Conservation (phyloP, 2,888 invertebrate genomes). For the Ctena decussata region DNA sequence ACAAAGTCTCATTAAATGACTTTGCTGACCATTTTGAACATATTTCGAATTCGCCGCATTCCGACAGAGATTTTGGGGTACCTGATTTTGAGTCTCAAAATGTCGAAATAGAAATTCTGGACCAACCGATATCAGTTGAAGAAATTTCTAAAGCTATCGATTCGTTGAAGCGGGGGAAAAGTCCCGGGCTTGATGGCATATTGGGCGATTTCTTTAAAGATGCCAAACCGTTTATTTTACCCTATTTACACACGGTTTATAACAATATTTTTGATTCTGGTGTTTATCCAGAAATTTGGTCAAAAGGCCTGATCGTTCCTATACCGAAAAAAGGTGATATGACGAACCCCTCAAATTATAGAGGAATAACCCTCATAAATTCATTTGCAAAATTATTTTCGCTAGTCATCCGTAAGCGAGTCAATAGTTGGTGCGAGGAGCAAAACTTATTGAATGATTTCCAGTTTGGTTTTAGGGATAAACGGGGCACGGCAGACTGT, state of each 20-base stretch:
- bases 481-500: neutral
- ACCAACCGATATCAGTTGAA: neutral
- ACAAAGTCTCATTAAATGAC: neutral
- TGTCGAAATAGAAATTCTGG: conserved; percentile 11
- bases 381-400: conserved; percentile 45
- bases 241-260: conserved; percentile 25
- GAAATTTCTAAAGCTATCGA: conserved; percentile 6
- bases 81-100: neutral
- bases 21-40: neutral
- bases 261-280: conserved; percentile 32
- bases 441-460: too few relatives aligned
- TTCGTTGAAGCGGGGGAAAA: conserved; percentile 9
- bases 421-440: conserved; percentile 22
- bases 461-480: conserved; percentile 37
- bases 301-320: conserved; percentile 30
- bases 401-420: conserved; percentile 11
- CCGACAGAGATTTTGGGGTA: neutral
- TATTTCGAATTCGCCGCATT: neutral
- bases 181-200: conserved; percentile 16
- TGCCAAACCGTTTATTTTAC: conserved; percentile 10
- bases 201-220: conserved; percentile 46
- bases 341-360: conserved; percentile 29
- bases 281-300: conserved; percentile 37
- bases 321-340: conserved; percentile 47
- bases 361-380: conserved; percentile 46